Evolutionary conservation across 2,797 vertebrate genomes (phyloP).

Genomic region (Gallinago stenura): DNA sequence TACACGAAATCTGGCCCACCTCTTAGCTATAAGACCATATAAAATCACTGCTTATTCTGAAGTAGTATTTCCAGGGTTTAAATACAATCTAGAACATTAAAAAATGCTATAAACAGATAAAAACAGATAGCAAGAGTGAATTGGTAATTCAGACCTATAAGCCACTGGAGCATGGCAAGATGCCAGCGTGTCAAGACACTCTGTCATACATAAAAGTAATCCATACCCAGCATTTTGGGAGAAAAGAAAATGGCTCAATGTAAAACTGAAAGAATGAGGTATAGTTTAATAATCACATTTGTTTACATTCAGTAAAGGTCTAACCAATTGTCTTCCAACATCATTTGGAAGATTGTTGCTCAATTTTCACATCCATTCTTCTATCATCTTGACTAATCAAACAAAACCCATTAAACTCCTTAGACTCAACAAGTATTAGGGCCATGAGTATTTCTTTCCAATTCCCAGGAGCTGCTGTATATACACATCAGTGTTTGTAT

Average conservation of each 20-base stretch:
- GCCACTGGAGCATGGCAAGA: background rate
- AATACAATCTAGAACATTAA: background rate
- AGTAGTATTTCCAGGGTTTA: background rate
- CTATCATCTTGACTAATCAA: background rate
- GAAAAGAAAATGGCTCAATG: background rate
- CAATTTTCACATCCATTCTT: slow-evolving; percentile 10
- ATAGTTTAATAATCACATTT: background rate
- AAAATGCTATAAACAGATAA: background rate
- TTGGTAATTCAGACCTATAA: background rate
- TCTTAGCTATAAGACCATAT: background rate
- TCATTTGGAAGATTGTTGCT: background rate
- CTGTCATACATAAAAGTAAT: background rate
- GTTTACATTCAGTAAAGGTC: background rate
- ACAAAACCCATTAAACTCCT: background rate
- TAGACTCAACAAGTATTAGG: slow-evolving; percentile 37
- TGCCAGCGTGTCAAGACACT: background rate
- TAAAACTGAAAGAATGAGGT: background rate
- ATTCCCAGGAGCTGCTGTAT: background rate
- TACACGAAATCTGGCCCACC: background rate
- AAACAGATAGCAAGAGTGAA: background rate
- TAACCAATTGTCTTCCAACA: background rate
- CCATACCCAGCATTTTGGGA: background rate
- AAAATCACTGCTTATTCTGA: background rate
- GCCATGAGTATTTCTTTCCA: background rate
- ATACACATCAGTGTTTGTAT: background rate